Evolutionary conservation across 2,888 invertebrate species (phyloP).

Genomic region (Malthinus seriepunctatus): DNA sequence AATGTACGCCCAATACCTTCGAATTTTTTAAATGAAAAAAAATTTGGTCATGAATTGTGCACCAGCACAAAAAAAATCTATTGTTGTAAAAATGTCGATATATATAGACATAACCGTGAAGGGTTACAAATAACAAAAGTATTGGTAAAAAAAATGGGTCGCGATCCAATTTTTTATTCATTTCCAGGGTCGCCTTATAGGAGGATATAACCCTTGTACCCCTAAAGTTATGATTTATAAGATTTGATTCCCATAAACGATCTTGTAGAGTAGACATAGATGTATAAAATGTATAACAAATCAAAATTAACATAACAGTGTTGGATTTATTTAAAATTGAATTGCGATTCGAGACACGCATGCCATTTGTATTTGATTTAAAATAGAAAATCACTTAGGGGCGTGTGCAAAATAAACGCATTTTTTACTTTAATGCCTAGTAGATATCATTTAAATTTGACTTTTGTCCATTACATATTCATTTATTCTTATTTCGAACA

Average conservation of each 20-base stretch:
- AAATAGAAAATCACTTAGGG: constrained; percentile 46
- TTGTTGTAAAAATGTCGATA: constrained; percentile 46
- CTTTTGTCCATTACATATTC: constrained; percentile 46
- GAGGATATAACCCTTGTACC: constrained; percentile 24
- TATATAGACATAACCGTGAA: constrained; percentile 40
- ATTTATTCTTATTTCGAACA: constrained; percentile 45
- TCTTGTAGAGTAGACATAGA: constrained; percentile 41
- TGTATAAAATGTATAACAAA: constrained; percentile 42
- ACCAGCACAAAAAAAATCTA: constrained; percentile 39
- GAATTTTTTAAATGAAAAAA: constrained; percentile 33
- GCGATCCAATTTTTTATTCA: constrained; percentile 53
- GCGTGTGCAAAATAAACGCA: constrained; percentile 45
- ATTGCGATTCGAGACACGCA: constrained; percentile 41
- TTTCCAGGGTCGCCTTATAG: constrained; percentile 43
- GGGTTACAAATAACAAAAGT: constrained; percentile 36
- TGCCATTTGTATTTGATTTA: constrained; percentile 46
- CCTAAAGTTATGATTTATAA: constrained; percentile 50
- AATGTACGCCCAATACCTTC: constrained; percentile 49
- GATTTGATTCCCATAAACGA: constrained; percentile 52
- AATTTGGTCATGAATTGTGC: constrained; percentile 34
- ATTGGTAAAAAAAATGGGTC: constrained; percentile 33
- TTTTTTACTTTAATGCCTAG: constrained; percentile 46
- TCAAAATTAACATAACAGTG: constrained; percentile 53
- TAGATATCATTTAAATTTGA: constrained; percentile 42
- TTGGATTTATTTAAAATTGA: constrained; percentile 49